A percentile compares a stretch with the other conserved stretches of the same genome.
phyloP scores from a whole-genome alignment of 2,113 vertebrate genomes.

The Callospermophilus lateralis region DNA sequence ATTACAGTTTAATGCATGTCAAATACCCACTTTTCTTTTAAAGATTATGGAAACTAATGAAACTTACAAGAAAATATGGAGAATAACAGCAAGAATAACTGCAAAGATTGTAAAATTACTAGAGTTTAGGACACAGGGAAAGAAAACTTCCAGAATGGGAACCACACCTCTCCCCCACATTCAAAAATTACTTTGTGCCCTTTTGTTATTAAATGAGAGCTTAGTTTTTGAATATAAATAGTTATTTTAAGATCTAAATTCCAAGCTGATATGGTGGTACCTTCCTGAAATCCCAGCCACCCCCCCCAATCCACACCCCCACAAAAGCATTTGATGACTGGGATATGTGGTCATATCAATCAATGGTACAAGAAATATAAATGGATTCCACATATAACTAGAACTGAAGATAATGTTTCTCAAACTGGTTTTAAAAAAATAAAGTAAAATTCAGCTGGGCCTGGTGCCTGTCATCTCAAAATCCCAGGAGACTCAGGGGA shows the following conservation, averaged over 20 bases:
- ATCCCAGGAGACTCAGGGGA: too few relatives aligned
- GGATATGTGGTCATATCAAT: neutral
- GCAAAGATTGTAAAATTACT: neutral
- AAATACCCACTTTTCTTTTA: neutral
- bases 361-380: neutral
- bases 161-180: neutral
- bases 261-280: too few relatives aligned
- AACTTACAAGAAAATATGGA: neutral
- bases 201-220: conserved; percentile 28
- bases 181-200: neutral
- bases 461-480: too few relatives aligned
- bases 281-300: too few relatives aligned
- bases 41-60: neutral
- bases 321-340: neutral
- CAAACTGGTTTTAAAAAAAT: too few relatives aligned
- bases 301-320: too few relatives aligned
- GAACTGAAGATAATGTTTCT: too few relatives aligned
- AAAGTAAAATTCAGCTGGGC: neutral
- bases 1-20: neutral
- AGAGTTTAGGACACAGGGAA: neutral
- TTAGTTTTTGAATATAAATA: too few relatives aligned
- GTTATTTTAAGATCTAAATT: too few relatives aligned
- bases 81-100: neutral
- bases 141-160: neutral
- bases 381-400: neutral